These are phyloP conservation scores for Sarcophaga subvicina DNA, from an alignment of 2,888 invertebrate species.

Conservation along the genomic window DNA sequence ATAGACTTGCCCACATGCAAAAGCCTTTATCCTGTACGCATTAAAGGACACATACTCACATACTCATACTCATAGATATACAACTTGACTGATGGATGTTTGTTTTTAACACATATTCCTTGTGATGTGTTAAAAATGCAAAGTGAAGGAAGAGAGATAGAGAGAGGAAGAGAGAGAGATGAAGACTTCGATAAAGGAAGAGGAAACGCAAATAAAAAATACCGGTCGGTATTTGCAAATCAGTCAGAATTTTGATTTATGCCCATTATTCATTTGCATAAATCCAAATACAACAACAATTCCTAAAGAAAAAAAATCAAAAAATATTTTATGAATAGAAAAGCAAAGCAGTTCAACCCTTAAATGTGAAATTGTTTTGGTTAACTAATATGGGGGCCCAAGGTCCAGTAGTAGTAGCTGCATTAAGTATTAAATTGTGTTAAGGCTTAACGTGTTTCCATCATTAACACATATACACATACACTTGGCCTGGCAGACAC, in stretches of 20 bases:
- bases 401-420: background rate
- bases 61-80: constrained; percentile 21
- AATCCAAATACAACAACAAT: constrained; percentile 50
- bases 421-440: constrained; percentile 46
- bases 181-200: too few species aligned
- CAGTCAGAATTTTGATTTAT: constrained; percentile 71
- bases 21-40: background rate
- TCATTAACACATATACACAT: background rate
- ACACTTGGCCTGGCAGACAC: background rate
- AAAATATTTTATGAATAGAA: background rate
- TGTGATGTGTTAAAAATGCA: constrained; percentile 21
- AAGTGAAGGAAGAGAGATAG: background rate
- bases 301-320: constrained; percentile 12
- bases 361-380: background rate
- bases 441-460: constrained; percentile 46
- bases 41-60: background rate
- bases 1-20: constrained; percentile 1
- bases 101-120: constrained; percentile 49
- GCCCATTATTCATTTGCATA: constrained; percentile 71
- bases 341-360: constrained; percentile 44
- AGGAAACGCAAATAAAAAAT: constrained; percentile 35
- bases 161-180: too few species aligned
- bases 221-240: constrained; percentile 64
- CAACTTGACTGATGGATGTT: constrained; percentile 2
- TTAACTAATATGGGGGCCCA: constrained; percentile 8